phyloP scores from a whole-genome alignment of 2,113 vertebrate species.

The Dasyornis broadbenti region DNA sequence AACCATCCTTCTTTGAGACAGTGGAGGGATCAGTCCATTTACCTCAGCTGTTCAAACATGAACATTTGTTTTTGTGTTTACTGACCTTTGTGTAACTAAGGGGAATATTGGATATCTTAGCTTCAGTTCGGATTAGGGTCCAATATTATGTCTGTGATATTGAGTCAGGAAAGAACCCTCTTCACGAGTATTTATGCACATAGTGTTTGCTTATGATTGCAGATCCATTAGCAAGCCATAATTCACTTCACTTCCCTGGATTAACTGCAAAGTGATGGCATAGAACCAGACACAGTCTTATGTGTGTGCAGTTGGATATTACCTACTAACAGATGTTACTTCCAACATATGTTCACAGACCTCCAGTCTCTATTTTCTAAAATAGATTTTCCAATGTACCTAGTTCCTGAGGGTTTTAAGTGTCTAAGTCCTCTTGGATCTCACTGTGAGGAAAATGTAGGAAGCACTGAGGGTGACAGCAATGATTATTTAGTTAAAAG shows the following conservation, averaged over 20 bases:
- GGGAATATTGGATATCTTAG: neutral
- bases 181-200: neutral
- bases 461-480: neutral
- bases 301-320: neutral
- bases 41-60: neutral
- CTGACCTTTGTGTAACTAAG: neutral
- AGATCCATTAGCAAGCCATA: neutral
- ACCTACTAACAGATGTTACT: neutral
- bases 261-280: neutral
- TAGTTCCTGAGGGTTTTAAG: conserved; percentile 33
- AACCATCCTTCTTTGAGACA: neutral
- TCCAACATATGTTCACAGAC: neutral
- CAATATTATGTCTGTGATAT: neutral
- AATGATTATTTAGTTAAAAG: conserved; percentile 35
- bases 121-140: neutral
- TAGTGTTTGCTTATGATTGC: neutral
- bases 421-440: neutral
- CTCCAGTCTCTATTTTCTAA: neutral
- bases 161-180: neutral
- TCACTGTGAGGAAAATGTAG: conserved; percentile 30
- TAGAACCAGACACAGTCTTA: neutral
- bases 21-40: neutral
- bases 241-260: neutral
- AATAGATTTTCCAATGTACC: neutral
- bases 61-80: neutral